Base-by-base conservation (phyloP, 2,888 invertebrate genomes). In the Ormyrus labotus region DNA sequence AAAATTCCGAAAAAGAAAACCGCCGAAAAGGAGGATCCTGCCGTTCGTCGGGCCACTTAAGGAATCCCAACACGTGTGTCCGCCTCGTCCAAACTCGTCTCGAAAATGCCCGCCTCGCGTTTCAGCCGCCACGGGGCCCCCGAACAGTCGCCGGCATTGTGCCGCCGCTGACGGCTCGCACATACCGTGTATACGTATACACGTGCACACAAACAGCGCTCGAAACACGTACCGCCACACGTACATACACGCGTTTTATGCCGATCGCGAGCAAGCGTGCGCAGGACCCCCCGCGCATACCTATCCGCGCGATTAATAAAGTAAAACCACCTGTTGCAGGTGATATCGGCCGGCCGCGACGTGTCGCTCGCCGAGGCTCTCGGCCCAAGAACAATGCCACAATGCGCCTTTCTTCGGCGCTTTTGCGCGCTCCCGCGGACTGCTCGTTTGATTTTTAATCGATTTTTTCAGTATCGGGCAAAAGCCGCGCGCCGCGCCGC, bases 241-340 rank as follows among this genome's bases (percentile, higher is more conserved):
- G 19, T 6, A 10, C n/a, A 48, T 6, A 10, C n/a, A 48, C 47
- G 7, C 47, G 51, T 9, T 64, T 8, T 47, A 9, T 69, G 45
- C 0, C 8, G n/a, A 13, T 6, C 19, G 57, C 13, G 10, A 7
- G 19, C 13, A 51, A 5, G 48, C 47, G 13, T 13, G 57, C 5
- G 45, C 47, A 57, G 8, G 8, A 48, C n/a, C 61, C 5, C 2
- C 5, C 10, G 58, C 70, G 60, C 60, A 11, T 58, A 70, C 61
- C 61, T 45, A 51, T 61, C 4, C 8, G 19, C 45, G 11, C 69
- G 82, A 84, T 85, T 86, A 86, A 86, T 85, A 85, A 86, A 86
- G 85, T 85, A 85, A 86, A 87, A 88, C 85, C 89, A 89, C 89
- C 88, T 89, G 89, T 86, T 85, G 84, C 86, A 84, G 84, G 84